Evolutionary conservation across 2,888 invertebrate species (phyloP), one percentile per base, ranked within the genome.

Genomic region (Calameuta filiformis): DNA sequence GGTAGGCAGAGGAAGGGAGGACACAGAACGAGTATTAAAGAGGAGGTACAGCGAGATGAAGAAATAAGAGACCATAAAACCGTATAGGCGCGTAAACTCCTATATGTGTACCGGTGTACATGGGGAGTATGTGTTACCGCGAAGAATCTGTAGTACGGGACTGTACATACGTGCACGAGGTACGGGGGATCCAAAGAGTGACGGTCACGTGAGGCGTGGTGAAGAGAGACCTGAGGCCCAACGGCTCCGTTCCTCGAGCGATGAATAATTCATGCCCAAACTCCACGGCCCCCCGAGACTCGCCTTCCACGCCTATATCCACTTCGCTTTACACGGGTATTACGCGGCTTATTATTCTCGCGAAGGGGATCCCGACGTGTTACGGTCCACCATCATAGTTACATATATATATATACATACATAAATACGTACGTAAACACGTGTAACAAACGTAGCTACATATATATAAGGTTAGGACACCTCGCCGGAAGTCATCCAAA

Each of bases 201-300:
- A 81, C 83, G 85, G 87, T 89, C 87, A 86, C 86, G 88, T 84
- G 85, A 86, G 87, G 86, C 84, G 85, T 85, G 84, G 83, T 85
- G 82, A 84, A 82, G 83, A 82, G 83, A 84, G 37, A 37, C 37
- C 83, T 82, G 81, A 83, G 81, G 83, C 87, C 87, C 87, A 86
- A 87, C 87, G 85, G 83, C 85, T 86, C 23, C 84, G 82, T 83
- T 82, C 81, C 82, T 83, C 84, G 80, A 84, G 85, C 81, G 77
- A 89, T 90, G 90, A 90, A 90, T 90, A 88, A 90, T 90, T 90
- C 90, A 90, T 83, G 83, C 85, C 83, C 82, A 40, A 75, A 79
- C 75, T 76, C 80, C 76, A 75, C 69, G 68, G 68, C 68, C 33
- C 68, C 33, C 81, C 79, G 76, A 79, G 79, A 79, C 81, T 80